Evolutionary conservation across 2,888 invertebrate species (phyloP), one percentile per base, ranked within the genome.

Genomic region (Tridacna crocea): DNA sequence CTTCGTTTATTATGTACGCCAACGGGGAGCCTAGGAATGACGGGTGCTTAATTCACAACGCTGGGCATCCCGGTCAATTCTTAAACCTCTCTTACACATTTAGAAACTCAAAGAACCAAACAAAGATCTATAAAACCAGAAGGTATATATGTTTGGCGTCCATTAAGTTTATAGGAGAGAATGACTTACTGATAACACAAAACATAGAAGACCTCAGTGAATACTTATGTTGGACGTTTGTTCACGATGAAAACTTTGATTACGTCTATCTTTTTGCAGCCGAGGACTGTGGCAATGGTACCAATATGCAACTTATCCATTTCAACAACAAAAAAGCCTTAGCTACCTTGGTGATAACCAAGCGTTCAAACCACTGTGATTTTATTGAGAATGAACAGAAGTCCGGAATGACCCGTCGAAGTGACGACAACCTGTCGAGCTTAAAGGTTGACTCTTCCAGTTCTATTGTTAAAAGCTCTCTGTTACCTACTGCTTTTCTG

Each of bases 181-280:
- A 84, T 76, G 84, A 87, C 46, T 63, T 84, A 26, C 66, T 87
- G 17, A 84, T 87, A 51, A 84, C 84, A 3, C 72, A 83, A 66
- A 80, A 84, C n/a, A 72, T 79, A 0, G 74, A 77, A 27, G 76
- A 74, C 26, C 70, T 8, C 8, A 77, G 79, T 0, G 68, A 72
- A 13, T 84, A 82, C 65, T 77, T 84, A 60, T 84, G 87, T 51
- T 87, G 87, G 87, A 84, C 84, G 8, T 87, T 87, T 72, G 65
- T 82, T 24, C 72, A 66, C 58, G 80, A 78, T 19, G 48, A 76
- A 27, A 61, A 68, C 22, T 65, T 77, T 27, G 75, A 79, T 47
- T 86, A 76, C 75, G 75, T 86, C 24, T 86, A 82, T 47, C 72
- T 86, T 36, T 86, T 80, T 55, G 72, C 66, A 46, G 83, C 86